phyloP scores from a whole-genome alignment of 1,140 invertebrate species.

The Halyomorpha halys region DNA sequence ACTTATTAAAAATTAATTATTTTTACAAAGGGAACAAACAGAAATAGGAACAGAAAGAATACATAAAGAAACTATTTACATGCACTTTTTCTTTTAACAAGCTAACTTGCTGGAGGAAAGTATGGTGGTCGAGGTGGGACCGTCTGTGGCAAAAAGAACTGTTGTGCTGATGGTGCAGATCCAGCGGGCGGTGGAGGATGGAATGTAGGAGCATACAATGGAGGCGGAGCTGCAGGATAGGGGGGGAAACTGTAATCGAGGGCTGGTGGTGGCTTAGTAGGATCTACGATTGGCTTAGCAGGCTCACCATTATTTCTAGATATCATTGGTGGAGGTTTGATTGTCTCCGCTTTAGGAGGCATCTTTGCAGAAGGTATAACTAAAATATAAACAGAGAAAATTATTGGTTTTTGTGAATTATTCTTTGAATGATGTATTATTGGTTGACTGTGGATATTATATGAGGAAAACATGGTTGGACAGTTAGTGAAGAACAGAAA shows the following conservation, averaged over 20 bases:
- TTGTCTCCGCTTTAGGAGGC: background rate
- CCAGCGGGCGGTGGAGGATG: constrained; percentile 17
- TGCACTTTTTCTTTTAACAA: background rate
- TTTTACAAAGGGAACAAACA: no score
- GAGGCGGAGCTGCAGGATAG: constrained; percentile 5
- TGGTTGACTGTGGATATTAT: no score
- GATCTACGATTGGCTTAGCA: background rate
- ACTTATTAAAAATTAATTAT: no score
- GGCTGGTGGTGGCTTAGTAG: constrained; percentile 13
- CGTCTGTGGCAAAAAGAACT: background rate
- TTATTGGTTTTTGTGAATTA: no score
- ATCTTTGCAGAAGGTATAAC: no score
- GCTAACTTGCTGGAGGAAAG: constrained; percentile 19
- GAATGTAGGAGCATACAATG: constrained; percentile 4
- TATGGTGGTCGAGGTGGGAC: constrained; percentile 11
- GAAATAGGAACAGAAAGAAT: no score
- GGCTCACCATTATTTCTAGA: constrained; percentile 2
- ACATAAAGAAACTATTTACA: no score
- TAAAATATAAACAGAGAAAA: no score
- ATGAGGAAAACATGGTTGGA: no score
- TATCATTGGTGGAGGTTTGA: background rate
- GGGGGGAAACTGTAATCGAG: constrained; percentile 3
- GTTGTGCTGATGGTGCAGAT: background rate
- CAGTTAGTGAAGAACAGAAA: no score
- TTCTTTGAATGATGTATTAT: no score